A percentile compares a stretch with the other conserved stretches of the same genome.
phyloP scores from a whole-genome alignment of 2,888 invertebrate species.

The Lumbricus terrestris region DNA sequence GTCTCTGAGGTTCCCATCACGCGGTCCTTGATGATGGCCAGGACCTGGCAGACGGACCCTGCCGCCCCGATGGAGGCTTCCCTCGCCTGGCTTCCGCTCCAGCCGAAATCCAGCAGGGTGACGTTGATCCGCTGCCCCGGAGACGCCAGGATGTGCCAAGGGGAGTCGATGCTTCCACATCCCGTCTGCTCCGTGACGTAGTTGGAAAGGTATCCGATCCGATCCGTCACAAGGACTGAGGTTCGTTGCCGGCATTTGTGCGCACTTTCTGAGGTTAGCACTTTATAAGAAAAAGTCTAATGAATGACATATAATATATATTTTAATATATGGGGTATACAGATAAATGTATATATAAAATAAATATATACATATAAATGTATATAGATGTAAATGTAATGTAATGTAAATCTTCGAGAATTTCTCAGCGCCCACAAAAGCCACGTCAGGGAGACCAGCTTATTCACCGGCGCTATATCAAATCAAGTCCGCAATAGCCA shows the following conservation, averaged over 20 bases:
- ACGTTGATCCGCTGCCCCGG: slow-evolving; percentile 29
- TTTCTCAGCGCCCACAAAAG: no score
- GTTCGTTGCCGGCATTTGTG: slow-evolving; percentile 11
- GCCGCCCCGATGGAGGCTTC: neutral
- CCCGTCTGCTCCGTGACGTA: slow-evolving; percentile 24
- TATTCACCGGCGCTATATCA: no score
- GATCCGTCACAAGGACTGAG: neutral
- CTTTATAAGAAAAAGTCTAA: neutral
- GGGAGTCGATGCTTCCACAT: slow-evolving; percentile 26
- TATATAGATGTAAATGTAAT: no score
- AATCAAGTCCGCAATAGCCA: no score
- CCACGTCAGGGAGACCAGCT: no score
- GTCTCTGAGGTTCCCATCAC: slow-evolving; percentile 19
- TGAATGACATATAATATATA: no score
- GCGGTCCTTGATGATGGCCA: slow-evolving; percentile 19
- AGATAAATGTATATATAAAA: no score
- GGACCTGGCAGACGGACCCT: slow-evolving; percentile 19
- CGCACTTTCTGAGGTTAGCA: neutral
- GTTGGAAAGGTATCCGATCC: slow-evolving; percentile 18
- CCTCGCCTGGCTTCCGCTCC: neutral
- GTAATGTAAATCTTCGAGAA: no score
- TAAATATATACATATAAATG: no score
- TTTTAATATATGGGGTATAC: no score
- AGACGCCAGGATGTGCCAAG: slow-evolving; percentile 21
- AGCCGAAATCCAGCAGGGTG: slow-evolving; percentile 25